A percentile compares a stretch with the other conserved stretches of the same genome.
phyloP scores from a whole-genome alignment of 2,113 vertebrate genomes.

The Clarias macrocephalus region DNA sequence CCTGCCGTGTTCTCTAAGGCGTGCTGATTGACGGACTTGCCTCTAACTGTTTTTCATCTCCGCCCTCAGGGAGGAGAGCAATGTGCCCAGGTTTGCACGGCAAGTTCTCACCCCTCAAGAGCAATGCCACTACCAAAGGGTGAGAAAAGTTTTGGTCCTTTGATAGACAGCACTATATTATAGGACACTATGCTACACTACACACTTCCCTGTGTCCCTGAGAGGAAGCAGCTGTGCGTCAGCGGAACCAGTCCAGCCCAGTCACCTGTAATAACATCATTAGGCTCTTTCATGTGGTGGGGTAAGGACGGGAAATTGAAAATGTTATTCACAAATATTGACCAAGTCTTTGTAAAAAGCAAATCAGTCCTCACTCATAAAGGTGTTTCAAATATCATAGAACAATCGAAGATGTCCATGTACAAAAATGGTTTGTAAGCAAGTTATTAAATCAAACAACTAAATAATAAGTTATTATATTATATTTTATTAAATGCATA shows the following conservation, averaged over 20 bases:
- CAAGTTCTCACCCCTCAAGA: slow-evolving; percentile 67
- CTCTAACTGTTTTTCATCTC: slow-evolving; percentile 56
- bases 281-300: slow-evolving; percentile 35
- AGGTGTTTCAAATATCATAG: neutral
- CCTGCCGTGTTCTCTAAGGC: slow-evolving; percentile 71
- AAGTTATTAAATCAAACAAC: neutral
- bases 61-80: slow-evolving; percentile 68
- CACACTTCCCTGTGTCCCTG: slow-evolving; percentile 48
- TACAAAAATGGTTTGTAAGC: neutral
- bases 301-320: neutral
- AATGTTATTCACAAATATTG: neutral
- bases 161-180: slow-evolving; percentile 47
- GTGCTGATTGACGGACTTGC: slow-evolving; percentile 72
- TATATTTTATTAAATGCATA: neutral
- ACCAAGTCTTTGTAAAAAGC: neutral
- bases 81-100: slow-evolving; percentile 65
- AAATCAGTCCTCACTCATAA: neutral
- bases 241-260: slow-evolving; percentile 2
- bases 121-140: slow-evolving; percentile 55
- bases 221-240: slow-evolving; percentile 61
- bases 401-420: neutral
- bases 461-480: too few relatives aligned
- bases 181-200: slow-evolving; percentile 47
- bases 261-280: slow-evolving; percentile 38
- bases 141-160: slow-evolving; percentile 38